Conservation (phyloP, 2,113 vertebrate genomes). For the Rutilus rutilus region DNA sequence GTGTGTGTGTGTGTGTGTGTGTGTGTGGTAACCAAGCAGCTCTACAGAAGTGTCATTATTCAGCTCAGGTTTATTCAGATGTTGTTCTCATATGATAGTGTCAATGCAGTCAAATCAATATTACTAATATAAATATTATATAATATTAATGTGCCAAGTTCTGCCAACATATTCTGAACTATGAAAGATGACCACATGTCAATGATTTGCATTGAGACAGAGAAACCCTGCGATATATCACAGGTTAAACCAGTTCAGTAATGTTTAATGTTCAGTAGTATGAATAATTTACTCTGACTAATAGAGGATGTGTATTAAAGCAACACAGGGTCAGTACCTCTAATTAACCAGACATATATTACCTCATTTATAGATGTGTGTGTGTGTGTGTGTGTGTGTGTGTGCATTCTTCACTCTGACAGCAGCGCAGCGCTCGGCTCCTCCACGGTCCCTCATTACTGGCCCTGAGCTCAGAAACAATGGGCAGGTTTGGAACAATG, state of each 20-base stretch:
- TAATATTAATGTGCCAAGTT: no score
- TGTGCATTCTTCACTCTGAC: constrained; percentile 63
- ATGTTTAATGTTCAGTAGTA: background rate
- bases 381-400: constrained; percentile 25
- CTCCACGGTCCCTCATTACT: constrained; percentile 63
- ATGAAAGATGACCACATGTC: background rate
- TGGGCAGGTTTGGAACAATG: constrained; percentile 63
- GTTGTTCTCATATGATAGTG: no score
- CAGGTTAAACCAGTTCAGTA: background rate
- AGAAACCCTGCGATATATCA: background rate
- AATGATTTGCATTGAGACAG: background rate
- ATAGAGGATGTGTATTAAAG: background rate
- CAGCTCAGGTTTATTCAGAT: no score
- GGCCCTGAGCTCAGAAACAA: constrained; percentile 59
- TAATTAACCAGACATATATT: background rate
- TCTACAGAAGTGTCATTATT: no score
- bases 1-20: no score
- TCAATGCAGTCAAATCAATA: no score
- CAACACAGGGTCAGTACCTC: background rate
- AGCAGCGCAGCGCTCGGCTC: constrained; percentile 55
- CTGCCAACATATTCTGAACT: no score
- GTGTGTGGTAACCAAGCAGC: no score
- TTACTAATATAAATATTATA: no score
- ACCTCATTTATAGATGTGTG: background rate
- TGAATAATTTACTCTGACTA: background rate